These are phyloP conservation scores for Enteromius trimaculatus DNA, from an alignment of 2,797 vertebrate species.

Conservation along the genomic window DNA sequence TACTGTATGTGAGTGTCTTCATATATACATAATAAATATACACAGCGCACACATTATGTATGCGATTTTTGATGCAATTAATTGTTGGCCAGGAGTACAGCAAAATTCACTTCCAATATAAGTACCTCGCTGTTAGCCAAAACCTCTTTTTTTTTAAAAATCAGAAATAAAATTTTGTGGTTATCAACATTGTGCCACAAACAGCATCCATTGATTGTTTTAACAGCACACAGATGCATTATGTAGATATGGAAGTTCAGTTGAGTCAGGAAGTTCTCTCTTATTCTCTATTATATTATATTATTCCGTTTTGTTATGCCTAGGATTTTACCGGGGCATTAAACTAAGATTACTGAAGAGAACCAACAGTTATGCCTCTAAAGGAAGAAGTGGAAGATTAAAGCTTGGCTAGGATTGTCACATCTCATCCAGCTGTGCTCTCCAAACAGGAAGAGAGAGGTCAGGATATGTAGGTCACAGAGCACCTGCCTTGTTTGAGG, in stretches of 20 bases:
- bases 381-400: conserved; percentile 69
- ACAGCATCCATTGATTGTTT: not conserved
- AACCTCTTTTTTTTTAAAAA: not conserved
- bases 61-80: no score
- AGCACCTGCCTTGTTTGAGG: conserved; percentile 69
- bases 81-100: not conserved
- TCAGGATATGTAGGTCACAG: conserved; percentile 69
- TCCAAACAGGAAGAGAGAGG: conserved; percentile 54
- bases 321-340: conserved; percentile 71
- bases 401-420: conserved; percentile 69
- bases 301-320: conserved; percentile 73
- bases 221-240: conserved; percentile 1
- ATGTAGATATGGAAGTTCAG: conserved; percentile 13
- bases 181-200: not conserved
- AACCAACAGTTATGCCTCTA: conserved; percentile 61
- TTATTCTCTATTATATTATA: conserved; percentile 67
- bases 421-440: conserved; percentile 71
- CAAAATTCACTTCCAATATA: not conserved
- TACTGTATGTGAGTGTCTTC: no score
- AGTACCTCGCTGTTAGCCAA: not conserved
- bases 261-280: conserved; percentile 52
- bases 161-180: not conserved
- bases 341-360: conserved; percentile 75
- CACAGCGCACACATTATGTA: no score
- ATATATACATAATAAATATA: no score